A percentile compares a stretch with the other conserved stretches of the same genome.
phyloP scores from a whole-genome alignment of 2,797 vertebrate genomes.

The Sandelia bainsii region DNA sequence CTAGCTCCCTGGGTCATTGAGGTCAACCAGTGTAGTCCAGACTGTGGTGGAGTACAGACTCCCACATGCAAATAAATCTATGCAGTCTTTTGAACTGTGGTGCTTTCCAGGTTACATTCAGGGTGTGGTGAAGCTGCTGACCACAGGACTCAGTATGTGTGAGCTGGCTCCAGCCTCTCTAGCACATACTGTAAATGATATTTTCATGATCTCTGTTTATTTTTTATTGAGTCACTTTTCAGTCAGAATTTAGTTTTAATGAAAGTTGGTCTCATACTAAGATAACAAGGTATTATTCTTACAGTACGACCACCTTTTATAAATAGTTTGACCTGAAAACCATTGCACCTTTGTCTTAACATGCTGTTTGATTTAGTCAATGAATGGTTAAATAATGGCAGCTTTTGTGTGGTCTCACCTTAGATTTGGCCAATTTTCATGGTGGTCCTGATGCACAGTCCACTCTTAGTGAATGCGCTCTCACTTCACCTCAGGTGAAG shows the following conservation, averaged over 20 bases:
- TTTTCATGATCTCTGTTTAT: neutral
- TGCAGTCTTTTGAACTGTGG: neutral
- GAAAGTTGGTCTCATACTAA: neutral
- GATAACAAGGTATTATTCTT: neutral
- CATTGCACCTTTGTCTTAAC: too few relatives aligned
- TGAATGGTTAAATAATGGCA: neutral
- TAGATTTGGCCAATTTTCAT: neutral
- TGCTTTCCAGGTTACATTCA: conserved; percentile 1
- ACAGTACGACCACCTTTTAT: neutral
- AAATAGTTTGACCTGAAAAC: neutral
- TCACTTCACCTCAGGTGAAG: conserved; percentile 28
- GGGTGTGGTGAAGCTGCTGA: neutral
- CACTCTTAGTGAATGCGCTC: conserved; percentile 13
- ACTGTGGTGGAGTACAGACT: conserved; percentile 5
- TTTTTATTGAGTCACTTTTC: neutral
- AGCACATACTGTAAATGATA: neutral
- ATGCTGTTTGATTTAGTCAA: neutral
- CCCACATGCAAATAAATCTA: neutral
- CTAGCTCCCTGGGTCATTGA: conserved; percentile 4
- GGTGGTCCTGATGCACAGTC: conserved; percentile 9
- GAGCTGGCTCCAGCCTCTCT: neutral
- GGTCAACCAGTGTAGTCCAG: neutral
- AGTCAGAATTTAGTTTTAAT: neutral
- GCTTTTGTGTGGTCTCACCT: conserved; percentile 3
- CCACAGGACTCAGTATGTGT: neutral